Conservation (phyloP, 2,797 vertebrate species). For the Eulemur coronatus region DNA sequence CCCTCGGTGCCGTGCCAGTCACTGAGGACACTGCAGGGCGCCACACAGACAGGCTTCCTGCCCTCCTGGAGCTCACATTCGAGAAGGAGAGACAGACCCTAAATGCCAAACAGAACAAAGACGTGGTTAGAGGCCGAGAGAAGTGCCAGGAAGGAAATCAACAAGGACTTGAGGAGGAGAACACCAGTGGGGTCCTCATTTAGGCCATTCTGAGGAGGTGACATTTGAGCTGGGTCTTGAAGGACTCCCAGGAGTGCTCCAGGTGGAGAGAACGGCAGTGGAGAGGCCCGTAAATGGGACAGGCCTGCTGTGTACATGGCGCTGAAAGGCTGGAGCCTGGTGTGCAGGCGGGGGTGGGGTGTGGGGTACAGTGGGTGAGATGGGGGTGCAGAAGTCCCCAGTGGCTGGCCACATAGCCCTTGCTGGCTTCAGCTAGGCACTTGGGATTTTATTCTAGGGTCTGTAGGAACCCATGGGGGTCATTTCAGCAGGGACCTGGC, state of each 20-base stretch:
- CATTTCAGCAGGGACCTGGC: background rate
- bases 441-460: background rate
- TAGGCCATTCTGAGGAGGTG: background rate
- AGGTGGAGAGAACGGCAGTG: background rate
- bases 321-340: background rate
- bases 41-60: background rate
- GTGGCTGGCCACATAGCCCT: background rate
- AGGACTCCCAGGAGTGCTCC: background rate
- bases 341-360: accelerated
- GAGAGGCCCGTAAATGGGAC: background rate
- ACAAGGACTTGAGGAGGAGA: background rate
- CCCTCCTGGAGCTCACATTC: background rate
- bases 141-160: background rate
- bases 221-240: background rate
- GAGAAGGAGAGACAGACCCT: background rate
- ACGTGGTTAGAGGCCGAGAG: background rate
- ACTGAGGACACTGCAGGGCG: accelerated
- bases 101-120: background rate
- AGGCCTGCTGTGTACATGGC: background rate
- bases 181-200: background rate
- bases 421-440: background rate
- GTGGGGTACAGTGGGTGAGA: background rate
- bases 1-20: background rate
- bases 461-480: background rate
- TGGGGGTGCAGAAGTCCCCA: background rate